These are phyloP conservation scores for Nanorana parkeri DNA, from an alignment of 2,113 vertebrate genomes.

Conservation along the genomic window DNA sequence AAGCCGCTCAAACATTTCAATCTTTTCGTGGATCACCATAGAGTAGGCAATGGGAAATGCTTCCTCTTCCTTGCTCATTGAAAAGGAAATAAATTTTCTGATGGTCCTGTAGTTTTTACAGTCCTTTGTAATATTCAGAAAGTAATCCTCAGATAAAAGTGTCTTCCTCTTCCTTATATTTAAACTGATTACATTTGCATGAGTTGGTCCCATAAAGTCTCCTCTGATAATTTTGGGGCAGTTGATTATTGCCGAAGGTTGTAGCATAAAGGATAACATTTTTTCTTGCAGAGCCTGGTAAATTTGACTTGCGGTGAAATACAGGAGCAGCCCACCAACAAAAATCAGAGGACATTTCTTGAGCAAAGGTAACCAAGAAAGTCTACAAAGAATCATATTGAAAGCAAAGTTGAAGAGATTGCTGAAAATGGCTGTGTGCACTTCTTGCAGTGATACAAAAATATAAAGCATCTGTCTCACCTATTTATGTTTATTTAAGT, in stretches of 20 bases:
- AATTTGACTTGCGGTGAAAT: background rate
- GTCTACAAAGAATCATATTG: background rate
- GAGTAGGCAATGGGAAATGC: conserved; percentile 82
- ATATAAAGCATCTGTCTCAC: background rate
- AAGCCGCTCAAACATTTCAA: conserved; percentile 79
- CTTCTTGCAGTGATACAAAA: too few species aligned
- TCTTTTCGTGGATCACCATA: conserved; percentile 76
- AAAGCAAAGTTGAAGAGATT: too few species aligned
- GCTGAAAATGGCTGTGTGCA: too few species aligned
- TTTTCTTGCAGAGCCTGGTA: background rate
- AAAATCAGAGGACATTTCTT: background rate
- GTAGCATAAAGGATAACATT: background rate
- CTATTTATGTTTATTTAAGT: background rate
- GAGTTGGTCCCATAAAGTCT: conserved; percentile 47
- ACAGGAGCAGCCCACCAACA: background rate
- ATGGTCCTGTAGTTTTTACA: conserved; percentile 64
- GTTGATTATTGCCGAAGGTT: conserved; percentile 16
- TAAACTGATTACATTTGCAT: conserved; percentile 51
- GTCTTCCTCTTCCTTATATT: conserved; percentile 27
- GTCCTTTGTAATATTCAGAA: conserved; percentile 68
- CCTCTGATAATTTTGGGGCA: conserved; percentile 67
- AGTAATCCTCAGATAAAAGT: conserved; percentile 65
- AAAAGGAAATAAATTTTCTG: conserved; percentile 67
- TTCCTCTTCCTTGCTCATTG: conserved; percentile 80
- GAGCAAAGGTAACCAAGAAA: background rate